Evolutionary conservation across 2,888 invertebrate genomes (phyloP), one percentile per base, ranked within the genome.

Genomic region (Orthosia gothica): DNA sequence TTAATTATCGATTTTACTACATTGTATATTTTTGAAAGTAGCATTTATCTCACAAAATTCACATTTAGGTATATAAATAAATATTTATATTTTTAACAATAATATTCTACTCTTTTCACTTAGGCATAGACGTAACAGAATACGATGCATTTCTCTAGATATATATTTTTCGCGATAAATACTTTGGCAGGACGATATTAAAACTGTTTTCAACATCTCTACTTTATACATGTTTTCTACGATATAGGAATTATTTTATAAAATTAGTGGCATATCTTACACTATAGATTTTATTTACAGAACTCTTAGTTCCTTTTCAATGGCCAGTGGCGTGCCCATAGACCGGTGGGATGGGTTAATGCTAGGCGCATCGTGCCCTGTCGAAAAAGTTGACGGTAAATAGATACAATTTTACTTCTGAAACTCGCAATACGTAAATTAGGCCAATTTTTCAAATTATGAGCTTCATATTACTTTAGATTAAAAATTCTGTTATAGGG

Each of bases 111-210:
- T 65, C 64, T 68, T 64, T 66, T 58, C 65, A 59, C 67, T 64
- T 69, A 79, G 40, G 18, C 64, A 69, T 73, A 73, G 26, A 70
- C 40, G 16, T 80, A 72, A 70, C 50, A 68, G 65, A 73, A 71
- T 77, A 71, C 55, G 13, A 79, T 67, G 64, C 69, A 59, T 72
- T 78, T 80, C 45, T 66, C 66, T 83, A 79, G 18, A 50, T 67
- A 47, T 79, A 59, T 57, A 62, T 73, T 62, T 67, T 77, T 65
- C 15, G n/a, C 58, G 62, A 54, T 83, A 82, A 72, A 85, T 69
- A 76, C 11, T 86, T 82, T 87, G 84, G 87, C 86, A 87, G 85
- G 84, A 85, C 76, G 63, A 82, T 74, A 87, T 74, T 59, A 65
- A 18, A 78, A 82, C 16, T 79, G 76, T 76, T 81, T 70, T 82